Conservation (phyloP, 2,113 vertebrate genomes). For the Lophochroa leadbeateri region DNA sequence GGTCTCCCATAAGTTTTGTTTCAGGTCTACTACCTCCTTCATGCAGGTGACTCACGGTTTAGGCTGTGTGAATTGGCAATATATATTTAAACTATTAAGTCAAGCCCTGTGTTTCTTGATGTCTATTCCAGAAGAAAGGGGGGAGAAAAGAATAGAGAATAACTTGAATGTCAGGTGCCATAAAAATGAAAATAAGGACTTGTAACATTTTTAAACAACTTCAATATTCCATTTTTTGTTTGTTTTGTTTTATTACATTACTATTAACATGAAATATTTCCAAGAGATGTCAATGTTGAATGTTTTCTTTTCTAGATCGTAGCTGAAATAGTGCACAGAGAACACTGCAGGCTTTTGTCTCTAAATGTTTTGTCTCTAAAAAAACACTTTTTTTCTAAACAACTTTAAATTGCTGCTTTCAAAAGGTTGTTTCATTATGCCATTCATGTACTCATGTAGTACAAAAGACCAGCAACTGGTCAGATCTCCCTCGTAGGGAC, state of each 20-base stretch:
- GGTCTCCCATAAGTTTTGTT: neutral
- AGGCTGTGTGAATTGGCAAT: neutral
- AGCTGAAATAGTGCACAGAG: neutral
- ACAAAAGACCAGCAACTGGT: neutral
- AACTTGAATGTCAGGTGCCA: neutral
- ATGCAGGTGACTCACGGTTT: neutral
- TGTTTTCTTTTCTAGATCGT: neutral
- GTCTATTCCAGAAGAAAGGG: neutral
- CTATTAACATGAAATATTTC: neutral
- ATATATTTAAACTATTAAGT: neutral
- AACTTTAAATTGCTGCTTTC: neutral
- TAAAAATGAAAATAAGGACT: neutral
- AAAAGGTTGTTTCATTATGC: neutral
- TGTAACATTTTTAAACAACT: neutral
- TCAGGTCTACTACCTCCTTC: neutral
- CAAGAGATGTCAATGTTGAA: neutral
- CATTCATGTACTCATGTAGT: neutral
- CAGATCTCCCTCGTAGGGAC: neutral
- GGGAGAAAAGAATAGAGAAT: neutral
- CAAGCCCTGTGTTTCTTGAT: neutral
- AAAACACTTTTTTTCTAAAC: neutral
- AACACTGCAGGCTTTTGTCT: neutral
- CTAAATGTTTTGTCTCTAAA: neutral
- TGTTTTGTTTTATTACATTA: neutral
- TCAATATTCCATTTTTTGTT: neutral